A percentile compares a stretch with the other conserved stretches of the same genome.
Evolutionary conservation across 1,140 invertebrate species (phyloP).

Genomic region (Schlechtendalia chinensis): DNA sequence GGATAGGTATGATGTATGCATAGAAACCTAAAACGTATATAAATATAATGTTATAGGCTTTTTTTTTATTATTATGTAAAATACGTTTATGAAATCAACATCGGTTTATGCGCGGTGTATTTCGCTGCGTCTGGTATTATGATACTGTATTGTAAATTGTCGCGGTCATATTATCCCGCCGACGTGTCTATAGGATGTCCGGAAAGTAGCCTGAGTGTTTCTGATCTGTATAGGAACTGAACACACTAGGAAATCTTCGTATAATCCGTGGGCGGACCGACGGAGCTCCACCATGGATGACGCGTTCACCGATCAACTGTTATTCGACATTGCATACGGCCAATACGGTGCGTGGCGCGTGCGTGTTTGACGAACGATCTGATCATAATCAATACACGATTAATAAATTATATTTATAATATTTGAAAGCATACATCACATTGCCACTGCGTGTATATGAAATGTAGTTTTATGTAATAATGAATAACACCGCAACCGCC

Average conservation of each 20-base stretch:
- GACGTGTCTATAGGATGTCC: slow-evolving; percentile 14
- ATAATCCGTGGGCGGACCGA: slow-evolving; percentile 47
- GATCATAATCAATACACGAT: not conserved
- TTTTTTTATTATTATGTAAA: too few species aligned
- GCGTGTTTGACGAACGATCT: slow-evolving; percentile 12
- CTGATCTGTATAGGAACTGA: slow-evolving; percentile 8
- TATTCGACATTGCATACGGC: slow-evolving; percentile 37
- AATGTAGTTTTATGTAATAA: slow-evolving; percentile 25
- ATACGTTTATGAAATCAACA: too few species aligned
- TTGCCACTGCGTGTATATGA: not conserved
- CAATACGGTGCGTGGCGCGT: slow-evolving; percentile 45
- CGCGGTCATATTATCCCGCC: too few species aligned
- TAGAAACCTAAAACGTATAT: too few species aligned
- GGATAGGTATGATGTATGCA: too few species aligned
- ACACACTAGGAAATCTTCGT: slow-evolving; percentile 21
- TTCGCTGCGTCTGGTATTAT: too few species aligned
- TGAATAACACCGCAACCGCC: not conserved
- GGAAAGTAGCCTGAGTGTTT: slow-evolving; percentile 21
- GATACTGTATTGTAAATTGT: too few species aligned
- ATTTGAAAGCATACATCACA: slow-evolving; percentile 12
- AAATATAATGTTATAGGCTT: too few species aligned
- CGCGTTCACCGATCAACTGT: slow-evolving; percentile 43
- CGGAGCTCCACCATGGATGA: slow-evolving; percentile 45
- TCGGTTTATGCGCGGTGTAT: too few species aligned
- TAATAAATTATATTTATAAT: not conserved